phyloP scores from a whole-genome alignment of 2,888 invertebrate genomes.

The Lottia gigantea region DNA sequence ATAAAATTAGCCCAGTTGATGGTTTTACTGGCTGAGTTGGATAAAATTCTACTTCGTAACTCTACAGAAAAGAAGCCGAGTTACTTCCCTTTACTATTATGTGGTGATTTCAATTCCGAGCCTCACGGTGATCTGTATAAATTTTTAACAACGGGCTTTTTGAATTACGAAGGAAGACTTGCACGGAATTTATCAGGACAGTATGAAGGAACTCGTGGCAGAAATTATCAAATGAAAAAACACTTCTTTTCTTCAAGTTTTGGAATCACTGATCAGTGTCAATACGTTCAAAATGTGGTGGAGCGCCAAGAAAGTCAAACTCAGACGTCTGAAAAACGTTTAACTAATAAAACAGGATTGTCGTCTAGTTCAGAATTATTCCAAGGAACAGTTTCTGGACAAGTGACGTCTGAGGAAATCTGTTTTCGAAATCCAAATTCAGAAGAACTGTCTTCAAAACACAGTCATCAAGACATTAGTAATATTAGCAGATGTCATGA shows the following conservation, averaged over 20 bases:
- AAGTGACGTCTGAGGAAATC: neutral
- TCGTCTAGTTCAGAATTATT: neutral
- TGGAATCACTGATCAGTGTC: slow-evolving; percentile 71
- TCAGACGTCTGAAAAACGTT: neutral
- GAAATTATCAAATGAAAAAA: slow-evolving; percentile 28
- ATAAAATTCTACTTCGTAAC: slow-evolving; percentile 72
- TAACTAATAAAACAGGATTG: neutral
- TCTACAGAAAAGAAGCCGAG: slow-evolving; percentile 36
- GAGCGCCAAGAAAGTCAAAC: neutral
- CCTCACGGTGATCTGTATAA: slow-evolving; percentile 80
- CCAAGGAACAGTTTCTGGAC: neutral
- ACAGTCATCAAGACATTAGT: too few species aligned
- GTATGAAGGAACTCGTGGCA: slow-evolving; percentile 43
- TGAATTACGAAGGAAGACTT: slow-evolving; percentile 68
- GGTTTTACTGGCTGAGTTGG: slow-evolving; percentile 85
- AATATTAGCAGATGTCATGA: too few species aligned
- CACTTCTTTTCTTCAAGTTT: slow-evolving; percentile 64
- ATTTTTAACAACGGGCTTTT: slow-evolving; percentile 76
- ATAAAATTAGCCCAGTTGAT: slow-evolving; percentile 89
- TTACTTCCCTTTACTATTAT: slow-evolving; percentile 84
- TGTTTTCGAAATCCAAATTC: neutral
- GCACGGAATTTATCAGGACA: slow-evolving; percentile 66
- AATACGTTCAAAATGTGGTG: slow-evolving; percentile 45
- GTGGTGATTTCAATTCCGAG: slow-evolving; percentile 92
- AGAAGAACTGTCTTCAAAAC: neutral